Evolutionary conservation across 2,888 invertebrate species (phyloP).

Genomic region (Cheiracanthium punctorium): DNA sequence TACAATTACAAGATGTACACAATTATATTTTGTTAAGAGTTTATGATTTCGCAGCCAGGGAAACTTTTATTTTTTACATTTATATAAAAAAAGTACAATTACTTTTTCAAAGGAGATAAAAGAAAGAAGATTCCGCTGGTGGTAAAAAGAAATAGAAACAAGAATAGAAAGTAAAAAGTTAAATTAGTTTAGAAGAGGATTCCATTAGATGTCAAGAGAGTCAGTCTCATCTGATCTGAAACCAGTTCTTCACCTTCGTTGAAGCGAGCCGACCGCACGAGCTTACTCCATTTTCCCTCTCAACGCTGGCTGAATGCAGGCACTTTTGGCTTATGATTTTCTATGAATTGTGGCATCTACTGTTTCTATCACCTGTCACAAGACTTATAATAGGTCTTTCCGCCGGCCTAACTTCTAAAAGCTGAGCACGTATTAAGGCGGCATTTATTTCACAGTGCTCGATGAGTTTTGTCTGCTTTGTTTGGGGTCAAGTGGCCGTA

Average conservation of each 20-base stretch:
- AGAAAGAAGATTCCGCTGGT: too few species aligned
- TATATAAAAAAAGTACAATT: too few species aligned
- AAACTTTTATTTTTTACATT: too few species aligned
- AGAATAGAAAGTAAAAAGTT: neutral
- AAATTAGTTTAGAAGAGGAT: neutral
- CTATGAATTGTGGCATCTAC: constrained; percentile 44
- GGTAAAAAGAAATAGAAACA: neutral
- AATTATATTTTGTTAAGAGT: too few species aligned
- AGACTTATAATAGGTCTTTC: constrained; percentile 54
- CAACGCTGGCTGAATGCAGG: constrained; percentile 18
- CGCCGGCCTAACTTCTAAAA: constrained; percentile 40
- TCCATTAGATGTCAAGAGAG: neutral
- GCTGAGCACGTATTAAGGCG: constrained; percentile 62
- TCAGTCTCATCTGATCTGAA: neutral
- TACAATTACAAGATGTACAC: too few species aligned
- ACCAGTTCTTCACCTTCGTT: neutral
- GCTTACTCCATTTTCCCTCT: constrained; percentile 20
- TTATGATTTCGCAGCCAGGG: too few species aligned
- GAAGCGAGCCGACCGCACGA: neutral
- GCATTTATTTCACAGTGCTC: constrained; percentile 58
- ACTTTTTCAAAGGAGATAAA: too few species aligned
- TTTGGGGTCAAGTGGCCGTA: constrained; percentile 43
- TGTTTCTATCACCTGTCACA: constrained; percentile 54
- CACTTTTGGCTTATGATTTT: constrained; percentile 45
- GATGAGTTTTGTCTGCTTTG: constrained; percentile 48